Percentiles rank a stretch among this genome's conserved stretches.
These are phyloP conservation scores for Nycteola revayana DNA, from an alignment of 2,888 invertebrate species.

Conservation along the genomic window DNA sequence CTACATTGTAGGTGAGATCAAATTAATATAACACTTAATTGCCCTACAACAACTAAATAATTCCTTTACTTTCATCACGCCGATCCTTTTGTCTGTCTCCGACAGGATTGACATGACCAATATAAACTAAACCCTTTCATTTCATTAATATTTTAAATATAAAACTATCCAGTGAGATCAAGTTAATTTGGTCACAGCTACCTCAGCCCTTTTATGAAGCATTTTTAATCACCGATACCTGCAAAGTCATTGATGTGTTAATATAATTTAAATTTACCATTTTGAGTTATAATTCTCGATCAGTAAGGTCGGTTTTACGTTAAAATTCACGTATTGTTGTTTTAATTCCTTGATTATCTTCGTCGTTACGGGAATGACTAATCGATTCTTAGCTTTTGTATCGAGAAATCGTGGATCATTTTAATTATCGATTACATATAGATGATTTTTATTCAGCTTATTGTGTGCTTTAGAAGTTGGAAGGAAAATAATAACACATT, in stretches of 20 bases:
- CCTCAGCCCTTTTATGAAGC: conserved; percentile 37
- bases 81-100: conserved; percentile 31
- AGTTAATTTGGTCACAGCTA: conserved; percentile 19
- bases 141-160: not conserved
- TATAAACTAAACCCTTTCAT: conserved; percentile 1
- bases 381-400: conserved; percentile 39
- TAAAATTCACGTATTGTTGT: conserved; percentile 8
- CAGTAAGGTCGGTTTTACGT: conserved; percentile 8
- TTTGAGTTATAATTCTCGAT: conserved; percentile 3
- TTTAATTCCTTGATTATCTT: conserved; percentile 30
- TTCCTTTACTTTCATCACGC: conserved; percentile 33
- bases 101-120: conserved; percentile 13
- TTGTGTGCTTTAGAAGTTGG: conserved; percentile 8
- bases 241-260: conserved; percentile 41
- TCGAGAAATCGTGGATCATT: conserved; percentile 31
- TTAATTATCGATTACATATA: conserved; percentile 39
- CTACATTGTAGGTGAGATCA: too few species aligned
- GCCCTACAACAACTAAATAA: conserved; percentile 21
- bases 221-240: conserved; percentile 50
- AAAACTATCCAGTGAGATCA: conserved; percentile 23
- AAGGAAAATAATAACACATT: conserved; percentile 36
- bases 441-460: conserved; percentile 14
- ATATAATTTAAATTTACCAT: conserved; percentile 16
- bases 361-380: conserved; percentile 42
- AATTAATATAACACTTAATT: conserved; percentile 21